Evolutionary conservation across 2,797 vertebrate species (phyloP).

Genomic region (Microcaecilia unicolor): DNA sequence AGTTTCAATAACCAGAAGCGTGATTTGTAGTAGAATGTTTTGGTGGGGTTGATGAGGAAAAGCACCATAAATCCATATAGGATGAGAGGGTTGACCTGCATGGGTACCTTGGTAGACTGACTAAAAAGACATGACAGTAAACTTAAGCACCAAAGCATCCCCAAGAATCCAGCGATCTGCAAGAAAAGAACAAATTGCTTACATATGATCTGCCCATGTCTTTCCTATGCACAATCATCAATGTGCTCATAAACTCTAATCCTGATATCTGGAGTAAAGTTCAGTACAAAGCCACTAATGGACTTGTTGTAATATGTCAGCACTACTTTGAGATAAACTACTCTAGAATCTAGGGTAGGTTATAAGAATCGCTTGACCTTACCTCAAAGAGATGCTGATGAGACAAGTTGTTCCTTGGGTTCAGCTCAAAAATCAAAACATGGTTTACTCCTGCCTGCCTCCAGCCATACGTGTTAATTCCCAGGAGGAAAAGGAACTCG

Average conservation of each 20-base stretch:
- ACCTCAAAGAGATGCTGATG: conserved; percentile 99
- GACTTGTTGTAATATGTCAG: too few species aligned
- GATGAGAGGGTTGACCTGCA: conserved; percentile 86
- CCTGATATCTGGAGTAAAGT: too few species aligned
- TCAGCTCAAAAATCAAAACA: conserved; percentile 95
- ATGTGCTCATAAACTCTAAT: too few species aligned
- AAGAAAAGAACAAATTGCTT: too few species aligned
- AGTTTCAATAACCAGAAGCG: conserved; percentile 97
- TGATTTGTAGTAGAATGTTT: conserved; percentile 97
- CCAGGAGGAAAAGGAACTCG: conserved; percentile 96
- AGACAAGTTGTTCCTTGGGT: conserved; percentile 94
- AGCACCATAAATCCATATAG: conserved; percentile 92
- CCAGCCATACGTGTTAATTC: conserved; percentile 98
- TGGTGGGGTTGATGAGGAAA: conserved; percentile 96
- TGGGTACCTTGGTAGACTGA: conserved; percentile 64
- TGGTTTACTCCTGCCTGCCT: conserved; percentile 97
- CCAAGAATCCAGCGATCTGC: conserved; percentile 92
- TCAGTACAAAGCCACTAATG: too few species aligned
- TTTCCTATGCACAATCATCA: too few species aligned
- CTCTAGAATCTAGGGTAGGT: background rate
- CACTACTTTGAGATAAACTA: too few species aligned
- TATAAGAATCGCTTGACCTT: too few species aligned
- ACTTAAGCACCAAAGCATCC: conserved; percentile 92
- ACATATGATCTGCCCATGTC: too few species aligned
- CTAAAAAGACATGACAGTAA: conserved; percentile 88